These are phyloP conservation scores for Rhea pennata DNA, from an alignment of 2,113 vertebrate species.

Conservation along the genomic window DNA sequence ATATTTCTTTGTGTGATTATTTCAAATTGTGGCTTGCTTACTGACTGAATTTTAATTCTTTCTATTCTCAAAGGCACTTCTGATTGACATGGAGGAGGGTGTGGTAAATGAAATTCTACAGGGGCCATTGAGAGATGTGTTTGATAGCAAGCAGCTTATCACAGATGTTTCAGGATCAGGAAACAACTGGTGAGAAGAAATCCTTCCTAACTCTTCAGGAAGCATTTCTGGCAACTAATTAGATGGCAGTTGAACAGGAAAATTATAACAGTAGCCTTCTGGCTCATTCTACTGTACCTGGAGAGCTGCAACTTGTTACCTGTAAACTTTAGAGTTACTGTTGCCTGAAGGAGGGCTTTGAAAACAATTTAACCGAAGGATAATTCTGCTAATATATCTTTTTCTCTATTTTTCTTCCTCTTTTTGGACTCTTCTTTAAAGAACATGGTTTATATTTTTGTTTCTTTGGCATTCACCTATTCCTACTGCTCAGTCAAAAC, in stretches of 20 bases:
- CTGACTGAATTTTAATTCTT: slow-evolving; percentile 42
- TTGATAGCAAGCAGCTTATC: slow-evolving; percentile 93
- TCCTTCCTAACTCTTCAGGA: slow-evolving; percentile 22
- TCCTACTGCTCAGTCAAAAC: neutral
- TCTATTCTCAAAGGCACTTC: slow-evolving; percentile 84
- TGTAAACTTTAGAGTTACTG: slow-evolving; percentile 22
- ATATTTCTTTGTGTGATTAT: slow-evolving; percentile 7
- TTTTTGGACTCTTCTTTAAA: neutral
- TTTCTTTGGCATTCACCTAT: slow-evolving; percentile 33
- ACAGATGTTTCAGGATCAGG: slow-evolving; percentile 97
- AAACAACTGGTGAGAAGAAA: slow-evolving; percentile 93
- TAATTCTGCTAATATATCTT: slow-evolving; percentile 33
- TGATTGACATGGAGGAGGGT: slow-evolving; percentile 99
- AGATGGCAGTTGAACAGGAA: slow-evolving; percentile 27
- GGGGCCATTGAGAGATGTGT: slow-evolving; percentile 91
- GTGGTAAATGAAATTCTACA: slow-evolving; percentile 94
- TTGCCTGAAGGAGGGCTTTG: slow-evolving; percentile 37
- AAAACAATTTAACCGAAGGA: slow-evolving; percentile 29
- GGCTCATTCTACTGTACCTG: neutral
- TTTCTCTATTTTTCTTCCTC: neutral
- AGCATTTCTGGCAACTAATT: slow-evolving; percentile 33
- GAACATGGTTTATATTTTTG: neutral
- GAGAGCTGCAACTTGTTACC: slow-evolving; percentile 19
- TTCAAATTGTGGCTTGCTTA: slow-evolving; percentile 16
- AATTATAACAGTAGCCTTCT: neutral